phyloP scores from a whole-genome alignment of 2,797 vertebrate genomes.

The Pipistrellus nathusii region DNA sequence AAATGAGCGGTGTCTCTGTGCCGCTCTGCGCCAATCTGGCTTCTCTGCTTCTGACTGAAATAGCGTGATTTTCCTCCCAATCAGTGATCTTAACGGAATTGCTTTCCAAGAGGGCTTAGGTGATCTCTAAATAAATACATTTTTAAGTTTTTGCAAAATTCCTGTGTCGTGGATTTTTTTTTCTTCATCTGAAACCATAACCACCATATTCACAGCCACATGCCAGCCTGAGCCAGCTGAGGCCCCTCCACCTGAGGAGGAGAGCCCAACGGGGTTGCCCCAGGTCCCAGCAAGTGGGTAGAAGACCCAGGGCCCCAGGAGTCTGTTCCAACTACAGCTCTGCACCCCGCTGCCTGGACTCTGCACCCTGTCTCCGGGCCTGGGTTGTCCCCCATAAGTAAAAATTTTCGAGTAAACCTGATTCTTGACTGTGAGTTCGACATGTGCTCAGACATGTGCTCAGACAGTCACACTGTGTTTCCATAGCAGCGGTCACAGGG shows the following conservation, averaged over 20 bases:
- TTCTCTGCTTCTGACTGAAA: fast-evolving
- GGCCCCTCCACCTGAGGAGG: too few relatives aligned
- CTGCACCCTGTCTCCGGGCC: fast-evolving
- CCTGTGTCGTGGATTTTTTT: not conserved
- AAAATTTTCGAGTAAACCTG: not conserved
- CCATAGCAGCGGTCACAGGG: fast-evolving
- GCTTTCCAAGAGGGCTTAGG: not conserved
- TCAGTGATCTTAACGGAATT: not conserved
- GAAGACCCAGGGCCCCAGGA: not conserved
- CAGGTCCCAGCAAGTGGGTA: fast-evolving
- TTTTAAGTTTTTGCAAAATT: not conserved
- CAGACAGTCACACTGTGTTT: fast-evolving
- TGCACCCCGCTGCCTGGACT: fast-evolving
- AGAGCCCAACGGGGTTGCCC: fast-evolving
- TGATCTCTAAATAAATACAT: not conserved
- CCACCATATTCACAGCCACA: fast-evolving
- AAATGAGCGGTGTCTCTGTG: fast-evolving
- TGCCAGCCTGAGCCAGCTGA: not conserved
- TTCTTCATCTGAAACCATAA: not conserved
- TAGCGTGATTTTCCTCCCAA: not conserved
- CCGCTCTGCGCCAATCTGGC: fast-evolving
- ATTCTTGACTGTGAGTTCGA: fast-evolving
- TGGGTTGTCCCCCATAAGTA: not conserved
- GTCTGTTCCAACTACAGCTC: fast-evolving
- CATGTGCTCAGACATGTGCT: too few relatives aligned